These are phyloP conservation scores for Copidosoma aretas DNA, from an alignment of 2,888 invertebrate species.

Conservation along the genomic window DNA sequence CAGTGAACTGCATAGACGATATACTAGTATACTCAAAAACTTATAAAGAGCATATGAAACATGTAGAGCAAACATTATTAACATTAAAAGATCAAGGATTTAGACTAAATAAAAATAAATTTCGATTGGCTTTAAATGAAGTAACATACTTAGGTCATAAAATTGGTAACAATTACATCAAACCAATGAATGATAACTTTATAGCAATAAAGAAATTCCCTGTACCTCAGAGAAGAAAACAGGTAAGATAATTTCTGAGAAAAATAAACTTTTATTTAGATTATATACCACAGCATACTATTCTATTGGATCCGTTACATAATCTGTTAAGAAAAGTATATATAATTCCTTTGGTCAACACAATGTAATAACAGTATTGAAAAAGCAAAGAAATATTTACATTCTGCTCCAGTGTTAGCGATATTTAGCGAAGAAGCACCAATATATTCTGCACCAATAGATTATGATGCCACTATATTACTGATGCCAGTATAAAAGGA, in stretches of 20 bases:
- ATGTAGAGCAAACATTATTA: constrained; percentile 38
- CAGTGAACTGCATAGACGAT: constrained; percentile 37
- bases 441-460: constrained; percentile 19
- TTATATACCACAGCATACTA: constrained; percentile 16
- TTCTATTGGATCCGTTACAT: constrained; percentile 40
- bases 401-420: constrained; percentile 25
- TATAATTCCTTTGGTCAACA: background rate
- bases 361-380: constrained; percentile 23
- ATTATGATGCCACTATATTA: constrained; percentile 21
- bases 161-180: background rate
- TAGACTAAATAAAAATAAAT: constrained; percentile 8
- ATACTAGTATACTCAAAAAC: constrained; percentile 38
- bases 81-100: constrained; percentile 32
- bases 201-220: background rate
- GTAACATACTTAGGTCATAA: background rate
- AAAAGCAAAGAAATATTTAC: constrained; percentile 26
- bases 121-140: background rate
- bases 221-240: constrained; percentile 25
- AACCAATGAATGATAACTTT: background rate
- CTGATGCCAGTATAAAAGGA: background rate
- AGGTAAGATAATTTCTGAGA: constrained; percentile 41
- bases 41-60: constrained; percentile 42
- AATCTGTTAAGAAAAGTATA: constrained; percentile 7
- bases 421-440: constrained; percentile 29
- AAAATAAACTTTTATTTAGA: constrained; percentile 44